A percentile compares a stretch with the other conserved stretches of the same genome.
These are phyloP conservation scores for Drosophila longiperda DNA, from an alignment of 2,888 invertebrate genomes.

Conservation along the genomic window DNA sequence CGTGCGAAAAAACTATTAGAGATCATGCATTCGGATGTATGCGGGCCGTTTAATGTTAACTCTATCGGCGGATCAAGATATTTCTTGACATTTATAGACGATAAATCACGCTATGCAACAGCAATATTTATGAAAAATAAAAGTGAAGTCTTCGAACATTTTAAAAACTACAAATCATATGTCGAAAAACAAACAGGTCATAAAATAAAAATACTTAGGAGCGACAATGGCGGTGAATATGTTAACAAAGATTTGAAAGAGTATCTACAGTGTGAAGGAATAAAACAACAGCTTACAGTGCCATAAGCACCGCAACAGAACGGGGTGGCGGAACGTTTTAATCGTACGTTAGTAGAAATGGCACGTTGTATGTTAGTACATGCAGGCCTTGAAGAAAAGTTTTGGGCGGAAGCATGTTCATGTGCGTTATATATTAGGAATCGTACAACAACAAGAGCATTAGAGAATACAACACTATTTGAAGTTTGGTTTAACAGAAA, in stretches of 20 bases:
- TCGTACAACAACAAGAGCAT: conserved; percentile 1
- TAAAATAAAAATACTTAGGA: too few species aligned
- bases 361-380: conserved; percentile 13
- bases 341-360: conserved; percentile 6
- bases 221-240: too few species aligned
- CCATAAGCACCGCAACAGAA: conserved; percentile 3
- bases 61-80: conserved; percentile 6
- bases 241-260: too few species aligned
- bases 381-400: conserved; percentile 9
- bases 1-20: too few species aligned
- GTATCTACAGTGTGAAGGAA: too few species aligned
- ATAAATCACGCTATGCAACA: conserved; percentile 6
- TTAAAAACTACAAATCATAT: conserved; percentile 2
- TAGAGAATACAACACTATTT: conserved; percentile 8
- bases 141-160: conserved; percentile 5
- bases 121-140: conserved; percentile 5
- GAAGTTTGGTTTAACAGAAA: conserved; percentile 11
- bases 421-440: conserved; percentile 9
- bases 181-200: conserved; percentile 1
- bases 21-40: not conserved
- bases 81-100: conserved; percentile 14
- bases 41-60: conserved; percentile 11
- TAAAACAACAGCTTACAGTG: not conserved
- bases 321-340: conserved; percentile 3
- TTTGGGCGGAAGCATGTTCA: conserved; percentile 12